phyloP scores from a whole-genome alignment of 2,888 invertebrate species.

The Lochmaea crataegi region DNA sequence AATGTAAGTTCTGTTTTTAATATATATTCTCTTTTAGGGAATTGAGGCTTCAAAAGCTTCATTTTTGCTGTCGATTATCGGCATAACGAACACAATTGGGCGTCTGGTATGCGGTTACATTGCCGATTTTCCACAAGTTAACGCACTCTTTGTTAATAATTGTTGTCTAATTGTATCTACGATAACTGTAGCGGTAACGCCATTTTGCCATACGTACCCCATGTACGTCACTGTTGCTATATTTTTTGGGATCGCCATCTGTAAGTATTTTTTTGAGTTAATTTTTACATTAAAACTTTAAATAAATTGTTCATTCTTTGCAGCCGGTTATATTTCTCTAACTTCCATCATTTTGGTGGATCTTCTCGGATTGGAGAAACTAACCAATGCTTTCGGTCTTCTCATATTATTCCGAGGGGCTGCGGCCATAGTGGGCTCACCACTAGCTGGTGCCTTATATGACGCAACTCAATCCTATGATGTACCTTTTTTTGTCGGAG shows the following conservation, averaged over 20 bases:
- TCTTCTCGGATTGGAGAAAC: conserved; percentile 91
- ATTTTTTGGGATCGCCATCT: conserved; percentile 92
- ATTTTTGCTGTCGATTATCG: conserved; percentile 83
- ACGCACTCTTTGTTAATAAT: conserved; percentile 93
- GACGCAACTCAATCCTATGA: conserved; percentile 88
- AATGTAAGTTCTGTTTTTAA: background rate
- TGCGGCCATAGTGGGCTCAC: conserved; percentile 89
- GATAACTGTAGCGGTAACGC: conserved; percentile 83
- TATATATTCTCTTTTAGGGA: conserved; percentile 68
- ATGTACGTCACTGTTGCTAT: conserved; percentile 84
- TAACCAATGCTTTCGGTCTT: conserved; percentile 97
- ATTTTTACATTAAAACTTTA: background rate
- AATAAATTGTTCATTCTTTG: conserved; percentile 45
- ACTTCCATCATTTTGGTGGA: conserved; percentile 98
- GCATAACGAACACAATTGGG: conserved; percentile 94
- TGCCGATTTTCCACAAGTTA: conserved; percentile 91
- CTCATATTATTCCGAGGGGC: conserved; percentile 95
- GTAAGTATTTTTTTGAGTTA: conserved; percentile 69
- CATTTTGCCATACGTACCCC: conserved; percentile 82
- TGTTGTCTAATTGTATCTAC: conserved; percentile 92
- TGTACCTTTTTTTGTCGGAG: conserved; percentile 93
- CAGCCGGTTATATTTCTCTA: conserved; percentile 96
- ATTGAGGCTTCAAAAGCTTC: conserved; percentile 79
- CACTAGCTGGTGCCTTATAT: conserved; percentile 88
- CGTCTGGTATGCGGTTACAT: conserved; percentile 91